These are phyloP conservation scores for Lypha dubia DNA, from an alignment of 2,888 invertebrate species.

Conservation along the genomic window DNA sequence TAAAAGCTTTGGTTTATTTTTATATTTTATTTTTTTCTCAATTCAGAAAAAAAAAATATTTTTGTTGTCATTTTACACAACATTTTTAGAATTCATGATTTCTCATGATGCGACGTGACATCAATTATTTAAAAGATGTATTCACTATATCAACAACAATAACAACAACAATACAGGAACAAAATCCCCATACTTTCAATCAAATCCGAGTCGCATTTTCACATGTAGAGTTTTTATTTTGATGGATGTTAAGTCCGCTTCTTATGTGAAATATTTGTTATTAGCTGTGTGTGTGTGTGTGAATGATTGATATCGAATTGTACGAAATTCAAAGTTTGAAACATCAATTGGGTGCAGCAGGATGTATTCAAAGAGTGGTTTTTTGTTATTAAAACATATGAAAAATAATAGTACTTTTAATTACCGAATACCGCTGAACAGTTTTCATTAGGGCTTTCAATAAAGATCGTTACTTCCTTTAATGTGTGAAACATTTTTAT, in stretches of 20 bases:
- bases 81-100: conserved; percentile 61
- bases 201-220: conserved; percentile 31
- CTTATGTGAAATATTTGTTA: too few species aligned
- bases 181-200: conserved; percentile 30
- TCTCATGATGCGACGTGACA: conserved; percentile 63
- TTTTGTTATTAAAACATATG: background rate
- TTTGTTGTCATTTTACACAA: conserved; percentile 35
- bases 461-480: background rate
- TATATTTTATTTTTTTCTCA: conserved; percentile 4
- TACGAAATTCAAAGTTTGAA: background rate
- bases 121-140: conserved; percentile 66
- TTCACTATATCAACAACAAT: conserved; percentile 23
- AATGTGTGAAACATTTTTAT: too few species aligned
- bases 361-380: background rate
- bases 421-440: background rate
- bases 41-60: conserved; percentile 34
- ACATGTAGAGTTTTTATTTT: conserved; percentile 27
- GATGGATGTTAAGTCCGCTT: conserved; percentile 12
- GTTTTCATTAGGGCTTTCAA: background rate
- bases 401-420: background rate
- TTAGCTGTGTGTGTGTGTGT: background rate
- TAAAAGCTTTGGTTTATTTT: conserved; percentile 25
- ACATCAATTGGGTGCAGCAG: background rate
- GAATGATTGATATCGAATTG: background rate
- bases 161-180: conserved; percentile 9